These are phyloP conservation scores for Lymantria monacha DNA, from an alignment of 2,888 invertebrate genomes.

Conservation along the genomic window DNA sequence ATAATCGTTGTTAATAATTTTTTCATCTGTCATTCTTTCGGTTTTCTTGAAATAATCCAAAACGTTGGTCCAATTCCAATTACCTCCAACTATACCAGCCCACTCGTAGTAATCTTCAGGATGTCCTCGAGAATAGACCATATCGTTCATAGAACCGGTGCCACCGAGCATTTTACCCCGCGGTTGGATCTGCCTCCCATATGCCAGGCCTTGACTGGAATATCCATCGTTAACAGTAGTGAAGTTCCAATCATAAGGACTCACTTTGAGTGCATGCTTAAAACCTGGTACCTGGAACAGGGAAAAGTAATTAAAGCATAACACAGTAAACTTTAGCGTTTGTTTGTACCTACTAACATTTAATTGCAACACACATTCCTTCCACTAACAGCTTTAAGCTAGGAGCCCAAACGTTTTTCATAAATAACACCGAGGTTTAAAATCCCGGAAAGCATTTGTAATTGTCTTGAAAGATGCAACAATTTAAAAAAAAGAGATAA, in stretches of 20 bases:
- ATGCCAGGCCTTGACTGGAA: constrained; percentile 53
- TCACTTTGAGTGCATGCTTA: constrained; percentile 40
- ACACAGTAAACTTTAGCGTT: too few relatives aligned
- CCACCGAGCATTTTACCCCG: constrained; percentile 68
- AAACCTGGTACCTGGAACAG: constrained; percentile 58
- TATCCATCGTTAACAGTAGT: constrained; percentile 50
- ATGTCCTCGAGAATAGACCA: constrained; percentile 67
- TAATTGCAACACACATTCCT: too few relatives aligned
- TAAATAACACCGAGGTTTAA: too few relatives aligned
- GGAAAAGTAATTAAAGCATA: neutral
- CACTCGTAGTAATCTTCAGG: constrained; percentile 66
- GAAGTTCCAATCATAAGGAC: constrained; percentile 66
- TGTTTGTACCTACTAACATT: too few relatives aligned
- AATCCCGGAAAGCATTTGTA: too few relatives aligned
- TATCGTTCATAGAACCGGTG: constrained; percentile 63
- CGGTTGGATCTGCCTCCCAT: constrained; percentile 55
- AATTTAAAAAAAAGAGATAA: too few relatives aligned
- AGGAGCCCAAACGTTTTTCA: too few relatives aligned
- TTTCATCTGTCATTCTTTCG: constrained; percentile 58
- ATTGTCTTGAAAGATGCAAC: too few relatives aligned
- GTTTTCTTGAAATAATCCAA: constrained; percentile 63
- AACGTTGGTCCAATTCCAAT: constrained; percentile 61
- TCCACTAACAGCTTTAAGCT: too few relatives aligned
- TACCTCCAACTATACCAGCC: constrained; percentile 45
- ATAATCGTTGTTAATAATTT: constrained; percentile 47